A percentile compares a stretch with the other conserved stretches of the same genome.
Conservation (phyloP, 2,113 vertebrate species). For the Callipepla squamata region DNA sequence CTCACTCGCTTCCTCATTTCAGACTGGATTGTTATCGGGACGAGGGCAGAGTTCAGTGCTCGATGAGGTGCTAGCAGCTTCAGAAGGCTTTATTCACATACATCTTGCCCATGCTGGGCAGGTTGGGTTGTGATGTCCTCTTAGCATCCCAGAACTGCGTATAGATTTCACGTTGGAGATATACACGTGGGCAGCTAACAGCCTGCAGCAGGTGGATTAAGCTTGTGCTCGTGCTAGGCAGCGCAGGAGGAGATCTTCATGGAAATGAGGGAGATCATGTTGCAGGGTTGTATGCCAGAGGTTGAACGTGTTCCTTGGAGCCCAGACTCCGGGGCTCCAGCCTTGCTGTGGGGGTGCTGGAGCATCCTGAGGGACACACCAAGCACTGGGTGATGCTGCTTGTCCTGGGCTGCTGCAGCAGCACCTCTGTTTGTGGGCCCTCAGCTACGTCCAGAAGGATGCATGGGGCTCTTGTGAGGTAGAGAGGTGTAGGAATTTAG, state of each 20-base stretch:
- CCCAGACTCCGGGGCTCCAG: slow-evolving; percentile 1
- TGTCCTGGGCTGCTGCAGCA: background rate
- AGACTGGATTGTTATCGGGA: slow-evolving; percentile 16
- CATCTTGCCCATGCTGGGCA: background rate
- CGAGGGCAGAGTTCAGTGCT: background rate
- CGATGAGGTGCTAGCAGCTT: background rate
- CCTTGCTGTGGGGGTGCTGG: background rate
- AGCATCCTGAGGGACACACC: background rate
- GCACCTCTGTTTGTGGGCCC: background rate
- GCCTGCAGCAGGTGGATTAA: slow-evolving; percentile 29
- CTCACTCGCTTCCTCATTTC: background rate
- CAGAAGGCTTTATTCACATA: background rate
- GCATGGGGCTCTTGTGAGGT: background rate
- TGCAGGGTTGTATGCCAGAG: slow-evolving; percentile 65
- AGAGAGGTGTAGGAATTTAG: background rate
- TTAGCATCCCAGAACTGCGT: background rate
- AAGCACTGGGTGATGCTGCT: background rate
- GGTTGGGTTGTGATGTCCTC: background rate
- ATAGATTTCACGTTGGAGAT: background rate
- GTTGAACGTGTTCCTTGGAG: background rate
- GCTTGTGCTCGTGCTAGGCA: background rate
- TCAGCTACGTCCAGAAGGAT: rapidly evolving
- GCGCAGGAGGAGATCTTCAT: background rate
- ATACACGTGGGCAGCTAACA: background rate
- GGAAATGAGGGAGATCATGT: background rate